Evolutionary conservation across 2,888 invertebrate genomes (phyloP), one percentile per base, ranked within the genome.

Genomic region (Hirudinaria manillensis): DNA sequence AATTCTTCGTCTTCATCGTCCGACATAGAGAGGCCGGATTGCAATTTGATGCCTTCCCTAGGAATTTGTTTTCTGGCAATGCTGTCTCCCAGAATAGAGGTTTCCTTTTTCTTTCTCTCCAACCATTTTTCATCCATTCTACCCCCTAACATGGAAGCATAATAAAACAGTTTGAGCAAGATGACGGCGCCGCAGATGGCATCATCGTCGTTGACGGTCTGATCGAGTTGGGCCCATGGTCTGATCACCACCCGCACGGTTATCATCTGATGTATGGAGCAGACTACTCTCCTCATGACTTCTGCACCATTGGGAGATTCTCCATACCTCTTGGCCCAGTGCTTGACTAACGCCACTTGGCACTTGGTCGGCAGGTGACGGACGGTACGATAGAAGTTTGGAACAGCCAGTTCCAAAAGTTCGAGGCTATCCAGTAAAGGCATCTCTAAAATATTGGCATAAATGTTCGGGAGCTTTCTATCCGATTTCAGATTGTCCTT

Each of bases 141-240:
- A 1, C 95, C 94, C 2, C 93, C 93, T 79, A 93, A 83, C 84
- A 95, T 90, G 84, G 91, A 93, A 21, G 94, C 93, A 86, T 92
- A 94, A 79, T 82, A 85, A 34, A 86, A 78, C 24, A 86, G 80
- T 88, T 93, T 94, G 89, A 95, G 91, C 72, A 94, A 89, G 87
- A 91, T 92, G 27, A 94, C 93, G 0, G 93, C 92, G 77, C 91
- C 90, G 16, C 92, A 91, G 75, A 95, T 91, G 76, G 90, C 89
- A 72, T 90, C 90, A 79, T 94, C 93, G 82, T 94, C 93, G 83
- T 94, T 93, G 70, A 94, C 89, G 77, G 89, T 89, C 56, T 56
- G 53, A 81, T 90, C 91, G 81, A 77, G 78, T 13, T 79, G 78
- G 7, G 79, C 80, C 84, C 83, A 84, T 78, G 90, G 89, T 2